Conservation (phyloP, 2,888 invertebrate genomes). For the Athrips mouffetella region DNA sequence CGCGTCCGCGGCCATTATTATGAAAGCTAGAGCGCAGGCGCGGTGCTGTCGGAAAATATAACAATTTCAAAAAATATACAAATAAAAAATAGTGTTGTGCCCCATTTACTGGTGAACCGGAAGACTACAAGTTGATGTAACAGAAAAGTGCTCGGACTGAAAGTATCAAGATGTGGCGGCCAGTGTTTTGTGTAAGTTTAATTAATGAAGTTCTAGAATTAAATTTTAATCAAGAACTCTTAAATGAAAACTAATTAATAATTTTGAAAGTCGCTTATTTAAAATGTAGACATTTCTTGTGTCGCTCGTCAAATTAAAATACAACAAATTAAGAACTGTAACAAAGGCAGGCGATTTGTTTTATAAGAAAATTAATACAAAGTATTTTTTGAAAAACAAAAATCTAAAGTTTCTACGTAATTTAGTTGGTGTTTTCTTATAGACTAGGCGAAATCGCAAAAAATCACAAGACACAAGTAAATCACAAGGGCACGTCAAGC, state of each 20-base stretch:
- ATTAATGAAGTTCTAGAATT: slow-evolving; percentile 6
- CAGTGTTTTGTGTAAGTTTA: slow-evolving; percentile 31
- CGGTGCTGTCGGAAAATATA: slow-evolving; percentile 42
- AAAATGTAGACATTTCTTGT: too few relatives aligned
- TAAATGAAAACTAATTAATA: slow-evolving; percentile 2
- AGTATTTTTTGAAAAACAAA: too few relatives aligned
- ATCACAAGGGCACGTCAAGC: too few relatives aligned
- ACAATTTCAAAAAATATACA: slow-evolving; percentile 28
- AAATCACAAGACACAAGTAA: too few relatives aligned
- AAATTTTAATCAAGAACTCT: neutral
- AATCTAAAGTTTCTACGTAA: too few relatives aligned
- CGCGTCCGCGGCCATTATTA: slow-evolving; percentile 56
- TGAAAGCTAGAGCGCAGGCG: slow-evolving; percentile 48
- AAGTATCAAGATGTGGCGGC: slow-evolving; percentile 45
- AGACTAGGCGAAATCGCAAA: too few relatives aligned
- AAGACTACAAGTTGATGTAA: slow-evolving; percentile 18
- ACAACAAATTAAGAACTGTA: too few relatives aligned
- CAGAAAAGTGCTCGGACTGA: slow-evolving; percentile 27
- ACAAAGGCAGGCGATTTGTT: too few relatives aligned
- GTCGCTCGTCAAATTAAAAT: too few relatives aligned
- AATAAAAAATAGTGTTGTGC: slow-evolving; percentile 32
- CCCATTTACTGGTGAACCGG: slow-evolving; percentile 19
- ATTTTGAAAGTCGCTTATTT: neutral
- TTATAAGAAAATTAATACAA: too few relatives aligned
- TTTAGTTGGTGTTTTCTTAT: too few relatives aligned